Conservation (phyloP, 2,888 invertebrate species). For the Rotaria sp. region DNA sequence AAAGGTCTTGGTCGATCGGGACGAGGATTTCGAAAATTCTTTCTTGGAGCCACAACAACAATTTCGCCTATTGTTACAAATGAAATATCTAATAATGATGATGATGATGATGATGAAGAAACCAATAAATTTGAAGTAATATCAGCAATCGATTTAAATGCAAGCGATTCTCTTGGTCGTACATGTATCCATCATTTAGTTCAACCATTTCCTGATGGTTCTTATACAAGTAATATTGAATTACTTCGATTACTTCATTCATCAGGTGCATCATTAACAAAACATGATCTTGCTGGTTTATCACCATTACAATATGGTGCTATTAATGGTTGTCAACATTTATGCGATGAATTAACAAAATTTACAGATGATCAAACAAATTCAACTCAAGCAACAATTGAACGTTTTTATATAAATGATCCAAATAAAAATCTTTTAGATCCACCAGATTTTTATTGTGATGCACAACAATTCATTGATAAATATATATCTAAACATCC, state of each 20-base stretch:
- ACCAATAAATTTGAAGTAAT: neutral
- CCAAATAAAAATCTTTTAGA: neutral
- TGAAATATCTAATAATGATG: no score
- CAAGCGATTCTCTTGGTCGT: constrained; percentile 13
- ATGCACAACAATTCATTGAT: constrained; percentile 31
- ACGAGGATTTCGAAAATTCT: neutral
- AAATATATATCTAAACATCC: neutral
- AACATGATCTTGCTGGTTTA: constrained; percentile 31
- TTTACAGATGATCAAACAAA: neutral
- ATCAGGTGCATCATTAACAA: neutral
- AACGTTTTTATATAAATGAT: constrained; percentile 32
- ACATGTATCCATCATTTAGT: constrained; percentile 37
- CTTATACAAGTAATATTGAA: constrained; percentile 30
- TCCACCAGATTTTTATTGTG: constrained; percentile 17
- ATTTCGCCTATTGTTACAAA: neutral
- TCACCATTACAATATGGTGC: constrained; percentile 34
- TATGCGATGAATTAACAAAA: constrained; percentile 36
- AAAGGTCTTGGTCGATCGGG: neutral
- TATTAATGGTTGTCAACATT: neutral
- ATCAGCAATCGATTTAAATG: constrained; percentile 27
- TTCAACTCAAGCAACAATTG: neutral
- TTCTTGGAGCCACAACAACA: neutral
- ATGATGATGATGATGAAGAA: neutral
- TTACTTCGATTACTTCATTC: neutral
- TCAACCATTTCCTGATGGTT: constrained; percentile 29